These are phyloP conservation scores for Drosophila paramelanica DNA, from an alignment of 2,888 invertebrate species.

Conservation along the genomic window DNA sequence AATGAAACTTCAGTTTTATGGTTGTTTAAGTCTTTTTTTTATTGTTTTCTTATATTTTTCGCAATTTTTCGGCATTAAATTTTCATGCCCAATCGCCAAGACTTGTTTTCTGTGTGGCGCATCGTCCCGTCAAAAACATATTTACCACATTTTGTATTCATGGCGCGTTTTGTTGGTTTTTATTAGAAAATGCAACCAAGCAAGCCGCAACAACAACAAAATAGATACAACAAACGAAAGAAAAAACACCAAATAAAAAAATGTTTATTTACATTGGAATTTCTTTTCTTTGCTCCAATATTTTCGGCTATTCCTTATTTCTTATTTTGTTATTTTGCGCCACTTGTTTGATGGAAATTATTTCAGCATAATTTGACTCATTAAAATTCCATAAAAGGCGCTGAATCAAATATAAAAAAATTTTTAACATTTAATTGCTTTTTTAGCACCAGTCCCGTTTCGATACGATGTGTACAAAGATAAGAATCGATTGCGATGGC, in stretches of 20 bases:
- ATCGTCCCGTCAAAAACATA: slow-evolving; percentile 13
- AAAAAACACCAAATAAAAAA: slow-evolving; percentile 7
- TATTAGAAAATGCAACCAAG: slow-evolving; percentile 57
- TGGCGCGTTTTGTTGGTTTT: slow-evolving; percentile 59
- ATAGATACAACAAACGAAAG: slow-evolving; percentile 12
- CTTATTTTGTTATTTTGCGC: slow-evolving; percentile 11
- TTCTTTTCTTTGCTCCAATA: slow-evolving; percentile 18
- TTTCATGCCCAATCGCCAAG: slow-evolving; percentile 44
- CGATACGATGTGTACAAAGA: slow-evolving; percentile 24
- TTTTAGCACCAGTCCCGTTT: slow-evolving; percentile 24
- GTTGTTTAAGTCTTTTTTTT: slow-evolving; percentile 18
- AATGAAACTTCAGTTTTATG: slow-evolving; percentile 22
- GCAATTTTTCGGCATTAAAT: slow-evolving; percentile 38
- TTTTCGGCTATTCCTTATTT: slow-evolving; percentile 6
- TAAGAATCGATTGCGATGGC: slow-evolving; percentile 48
- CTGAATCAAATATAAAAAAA: slow-evolving; percentile 4
- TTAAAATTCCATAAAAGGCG: slow-evolving; percentile 70
- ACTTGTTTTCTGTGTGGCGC: slow-evolving; percentile 1
- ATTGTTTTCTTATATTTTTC: slow-evolving; percentile 28
- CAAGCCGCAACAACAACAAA: slow-evolving; percentile 33
- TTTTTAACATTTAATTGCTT: slow-evolving; percentile 57
- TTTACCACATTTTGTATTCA: slow-evolving; percentile 61
- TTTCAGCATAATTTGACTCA: slow-evolving; percentile 66
- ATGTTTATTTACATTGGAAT: slow-evolving; percentile 54
- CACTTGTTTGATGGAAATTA: slow-evolving; percentile 47